Conservation (phyloP, 35 echinoderm and acorn worm genomes). For the Nesometra sesokonis region DNA sequence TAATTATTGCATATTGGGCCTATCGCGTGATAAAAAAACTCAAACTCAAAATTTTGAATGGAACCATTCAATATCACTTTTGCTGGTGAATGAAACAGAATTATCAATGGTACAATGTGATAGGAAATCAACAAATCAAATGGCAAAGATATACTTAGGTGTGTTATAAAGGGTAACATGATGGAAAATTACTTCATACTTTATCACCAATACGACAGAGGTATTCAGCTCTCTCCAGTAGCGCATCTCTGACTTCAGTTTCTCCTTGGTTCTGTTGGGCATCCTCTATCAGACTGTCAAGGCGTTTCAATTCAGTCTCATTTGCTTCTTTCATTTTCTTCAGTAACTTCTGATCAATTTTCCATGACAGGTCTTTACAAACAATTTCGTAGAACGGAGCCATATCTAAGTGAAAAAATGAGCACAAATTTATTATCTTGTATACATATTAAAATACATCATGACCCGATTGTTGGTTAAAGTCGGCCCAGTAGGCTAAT, state of each 20-base stretch:
- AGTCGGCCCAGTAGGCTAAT: no score
- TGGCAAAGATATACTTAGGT: no score
- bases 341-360: constrained; percentile 41
- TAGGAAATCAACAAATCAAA: no score
- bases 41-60: no score
- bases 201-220: constrained; percentile 95
- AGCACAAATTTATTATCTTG: neutral
- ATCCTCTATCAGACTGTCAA: constrained; percentile 81
- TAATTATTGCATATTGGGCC: no score
- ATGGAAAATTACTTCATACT: constrained; percentile 10
- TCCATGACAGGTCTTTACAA: constrained; percentile 81
- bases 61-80: no score
- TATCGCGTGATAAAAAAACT: no score
- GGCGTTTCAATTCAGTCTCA: constrained; percentile 57
- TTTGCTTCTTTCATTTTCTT: constrained; percentile 94
- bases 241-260: constrained; percentile 94
- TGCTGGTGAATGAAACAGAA: no score
- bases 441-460: no score
- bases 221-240: constrained; percentile 78
- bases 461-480: no score
- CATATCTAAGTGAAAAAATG: constrained; percentile 58
- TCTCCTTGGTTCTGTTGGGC: constrained; percentile 95
- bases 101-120: no score
- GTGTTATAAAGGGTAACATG: no score
- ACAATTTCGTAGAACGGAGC: constrained; percentile 92